Evolutionary conservation across 2,797 vertebrate genomes (phyloP).

Genomic region (Acanthurus tractus): DNA sequence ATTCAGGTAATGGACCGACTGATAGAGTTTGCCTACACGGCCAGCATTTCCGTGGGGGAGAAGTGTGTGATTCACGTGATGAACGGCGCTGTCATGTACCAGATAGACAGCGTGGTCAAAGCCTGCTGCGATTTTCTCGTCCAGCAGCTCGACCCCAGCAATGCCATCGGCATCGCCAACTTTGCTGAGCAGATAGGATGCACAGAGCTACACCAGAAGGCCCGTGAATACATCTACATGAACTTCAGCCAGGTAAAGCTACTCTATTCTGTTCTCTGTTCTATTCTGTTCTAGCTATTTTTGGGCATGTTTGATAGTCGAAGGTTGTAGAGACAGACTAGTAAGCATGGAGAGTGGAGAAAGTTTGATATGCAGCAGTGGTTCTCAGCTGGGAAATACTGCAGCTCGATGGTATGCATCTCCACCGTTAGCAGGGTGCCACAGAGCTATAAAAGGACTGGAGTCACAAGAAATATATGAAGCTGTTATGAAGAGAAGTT

Average conservation of each 20-base stretch:
- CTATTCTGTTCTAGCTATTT: not conserved
- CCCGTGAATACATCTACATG: conserved; percentile 96
- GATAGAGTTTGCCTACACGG: conserved; percentile 96
- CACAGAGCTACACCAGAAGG: conserved; percentile 92
- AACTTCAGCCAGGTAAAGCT: conserved; percentile 93
- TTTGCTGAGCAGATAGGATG: conserved; percentile 95
- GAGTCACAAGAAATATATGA: not conserved
- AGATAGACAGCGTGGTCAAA: conserved; percentile 96
- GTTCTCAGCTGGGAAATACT: not conserved
- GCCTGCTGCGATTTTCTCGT: conserved; percentile 95
- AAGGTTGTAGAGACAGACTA: not conserved
- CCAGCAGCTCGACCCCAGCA: conserved; percentile 95
- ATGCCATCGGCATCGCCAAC: conserved; percentile 96
- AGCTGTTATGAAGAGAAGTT: not conserved
- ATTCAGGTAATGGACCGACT: conserved; percentile 92
- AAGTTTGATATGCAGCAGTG: not conserved
- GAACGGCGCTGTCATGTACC: conserved; percentile 97
- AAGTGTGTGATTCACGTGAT: conserved; percentile 95
- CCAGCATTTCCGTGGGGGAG: conserved; percentile 96
- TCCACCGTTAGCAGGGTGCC: not conserved
- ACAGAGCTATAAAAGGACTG: not conserved
- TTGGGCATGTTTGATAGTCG: not conserved
- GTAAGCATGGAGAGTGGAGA: not conserved
- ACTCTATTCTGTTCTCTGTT: not conserved
- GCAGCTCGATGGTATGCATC: not conserved